A percentile compares a stretch with the other conserved stretches of the same genome.
These are phyloP conservation scores for Nibea coibor DNA, from an alignment of 2,113 vertebrate species.

Conservation along the genomic window DNA sequence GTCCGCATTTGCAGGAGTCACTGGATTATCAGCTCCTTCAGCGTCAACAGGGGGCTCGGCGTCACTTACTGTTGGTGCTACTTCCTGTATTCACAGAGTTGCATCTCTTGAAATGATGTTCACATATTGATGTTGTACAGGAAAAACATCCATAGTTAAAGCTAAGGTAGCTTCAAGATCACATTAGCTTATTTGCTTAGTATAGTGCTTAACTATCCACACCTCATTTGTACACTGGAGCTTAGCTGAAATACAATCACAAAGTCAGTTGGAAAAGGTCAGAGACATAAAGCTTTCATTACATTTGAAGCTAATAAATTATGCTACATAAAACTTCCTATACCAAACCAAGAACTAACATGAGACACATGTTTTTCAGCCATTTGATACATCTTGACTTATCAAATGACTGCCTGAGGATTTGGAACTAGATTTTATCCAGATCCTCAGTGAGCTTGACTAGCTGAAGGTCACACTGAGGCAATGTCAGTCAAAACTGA, in stretches of 20 bases:
- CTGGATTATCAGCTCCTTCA: neutral
- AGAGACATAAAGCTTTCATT: neutral
- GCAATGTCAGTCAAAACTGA: neutral
- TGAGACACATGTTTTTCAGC: neutral
- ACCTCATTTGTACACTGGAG: neutral
- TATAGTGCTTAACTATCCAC: neutral
- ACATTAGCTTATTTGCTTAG: slow-evolving; percentile 5
- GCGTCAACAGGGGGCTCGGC: neutral
- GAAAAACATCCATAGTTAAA: neutral
- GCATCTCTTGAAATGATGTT: neutral
- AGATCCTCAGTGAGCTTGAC: neutral
- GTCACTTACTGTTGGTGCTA: accelerated
- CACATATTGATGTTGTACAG: neutral
- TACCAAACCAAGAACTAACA: neutral
- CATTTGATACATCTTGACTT: neutral
- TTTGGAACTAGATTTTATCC: slow-evolving; percentile 7
- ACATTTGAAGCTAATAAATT: neutral
- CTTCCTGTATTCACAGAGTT: slow-evolving; percentile 29
- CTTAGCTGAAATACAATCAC: neutral
- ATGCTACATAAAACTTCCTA: neutral
- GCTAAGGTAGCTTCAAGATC: neutral
- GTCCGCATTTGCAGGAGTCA: neutral
- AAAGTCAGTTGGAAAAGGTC: neutral
- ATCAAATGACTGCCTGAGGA: slow-evolving; percentile 21
- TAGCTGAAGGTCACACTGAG: neutral